A percentile compares a stretch with the other conserved stretches of the same genome.
Evolutionary conservation across 2,888 invertebrate genomes (phyloP).

Genomic region (Micoletzkya japonica): DNA sequence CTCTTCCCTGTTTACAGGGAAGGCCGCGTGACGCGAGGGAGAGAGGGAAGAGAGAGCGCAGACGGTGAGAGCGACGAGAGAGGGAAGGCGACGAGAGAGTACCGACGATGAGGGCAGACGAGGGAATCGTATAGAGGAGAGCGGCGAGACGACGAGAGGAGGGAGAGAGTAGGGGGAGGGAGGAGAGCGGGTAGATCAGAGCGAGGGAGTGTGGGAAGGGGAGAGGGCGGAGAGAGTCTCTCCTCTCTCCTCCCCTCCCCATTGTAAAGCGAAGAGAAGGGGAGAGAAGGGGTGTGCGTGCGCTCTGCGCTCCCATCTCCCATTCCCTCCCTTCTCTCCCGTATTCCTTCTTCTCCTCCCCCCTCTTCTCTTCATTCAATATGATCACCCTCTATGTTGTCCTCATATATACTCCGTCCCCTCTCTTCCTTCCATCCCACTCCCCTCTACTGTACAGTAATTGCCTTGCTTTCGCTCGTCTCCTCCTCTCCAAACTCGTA

Average conservation of each 20-base stretch:
- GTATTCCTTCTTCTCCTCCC: constrained; percentile 15
- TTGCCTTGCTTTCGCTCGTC: not conserved
- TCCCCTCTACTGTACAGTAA: constrained; percentile 13
- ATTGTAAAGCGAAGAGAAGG: constrained; percentile 19
- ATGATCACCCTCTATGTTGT: too few relatives aligned
- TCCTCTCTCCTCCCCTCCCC: constrained; percentile 20
- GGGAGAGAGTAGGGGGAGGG: not conserved
- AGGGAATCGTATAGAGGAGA: not conserved
- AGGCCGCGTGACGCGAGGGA: constrained; percentile 20
- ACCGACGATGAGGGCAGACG: not conserved
- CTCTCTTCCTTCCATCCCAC: constrained; percentile 9
- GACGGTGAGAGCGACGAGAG: not conserved
- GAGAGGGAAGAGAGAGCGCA: constrained; percentile 5
- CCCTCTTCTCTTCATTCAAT: too few relatives aligned
- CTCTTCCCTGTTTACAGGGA: constrained; percentile 27
- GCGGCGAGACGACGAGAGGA: not conserved
- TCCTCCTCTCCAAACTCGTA: not conserved
- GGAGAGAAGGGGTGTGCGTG: too few relatives aligned
- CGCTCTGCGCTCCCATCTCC: too few relatives aligned
- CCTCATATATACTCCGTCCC: too few relatives aligned
- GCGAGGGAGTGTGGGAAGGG: not conserved
- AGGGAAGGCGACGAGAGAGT: not conserved
- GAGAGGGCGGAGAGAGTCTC: not conserved
- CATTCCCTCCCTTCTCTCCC: too few relatives aligned
- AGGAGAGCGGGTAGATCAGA: not conserved